Base-by-base conservation (phyloP, 2,888 invertebrate genomes). In the Caenorhabditis parvicauda region DNA sequence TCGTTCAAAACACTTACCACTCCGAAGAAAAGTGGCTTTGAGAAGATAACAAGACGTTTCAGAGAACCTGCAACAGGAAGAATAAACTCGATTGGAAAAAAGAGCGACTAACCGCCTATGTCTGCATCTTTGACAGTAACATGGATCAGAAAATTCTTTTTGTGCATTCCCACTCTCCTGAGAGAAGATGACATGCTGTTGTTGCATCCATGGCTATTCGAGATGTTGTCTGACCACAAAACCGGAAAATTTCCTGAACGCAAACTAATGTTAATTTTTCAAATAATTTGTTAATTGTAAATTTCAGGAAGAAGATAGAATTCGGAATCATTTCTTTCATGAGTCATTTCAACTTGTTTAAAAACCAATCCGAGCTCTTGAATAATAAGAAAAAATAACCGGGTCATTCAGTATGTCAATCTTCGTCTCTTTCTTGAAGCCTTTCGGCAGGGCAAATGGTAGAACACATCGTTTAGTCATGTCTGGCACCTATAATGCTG, bases 201-300 rank as follows among this genome's bases (percentile, higher is more conserved):
- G 58, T 62, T 2, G 62, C 62, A 21, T 62, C 62, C 39, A 54
- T 51, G 9, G 14, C 45, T 42, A 5, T 14, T 19, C 27, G 44
- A 2, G 3, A 28, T 3, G 7, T 3, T 4, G 3, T 27, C 47
- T 9, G 25, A 35, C 27, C n/a, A 32, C 9, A 32, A 32, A 32
- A 12, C 9, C 35, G 35, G 35, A 32, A 32, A 32, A 32, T 12
- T 32, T n/a, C 35, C 35, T 32, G n/a, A n/a, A n/a, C n/a, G n/a
- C n/a, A n/a, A n/a, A n/a, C n/a, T n/a, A n/a, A n/a, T n/a, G n/a
- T n/a, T n/a, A n/a, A n/a, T 21, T 43, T 24, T 42, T 7, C 39
- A 19, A 5, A 42, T 12, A 42, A n/a, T 9, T 39, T 39, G 6
- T 5, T n/a, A 5, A 5, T 39, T 9, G n/a, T 39, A n/a, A n/a